Evolutionary conservation across 2,797 vertebrate genomes (phyloP), one percentile per base, ranked within the genome.

Genomic region (Falco naumanni): DNA sequence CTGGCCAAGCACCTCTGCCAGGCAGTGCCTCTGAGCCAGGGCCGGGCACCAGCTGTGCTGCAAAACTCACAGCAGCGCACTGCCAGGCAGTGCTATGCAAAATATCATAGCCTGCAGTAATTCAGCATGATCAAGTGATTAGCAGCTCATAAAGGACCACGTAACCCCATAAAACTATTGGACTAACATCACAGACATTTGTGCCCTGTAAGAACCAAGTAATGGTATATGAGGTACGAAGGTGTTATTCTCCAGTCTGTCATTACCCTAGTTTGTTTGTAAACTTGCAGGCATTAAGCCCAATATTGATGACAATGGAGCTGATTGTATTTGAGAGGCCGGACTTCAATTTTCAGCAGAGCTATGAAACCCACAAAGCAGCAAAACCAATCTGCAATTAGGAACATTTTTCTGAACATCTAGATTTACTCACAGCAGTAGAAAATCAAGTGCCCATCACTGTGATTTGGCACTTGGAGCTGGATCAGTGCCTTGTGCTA

Each of bases 381-480:
- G 50, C 16, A 87, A 95, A 86, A 64, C 3, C 25, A 48, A 59
- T 45, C 1, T 13, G 25, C 43, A 93, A 63, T 75, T 90, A 93
- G 60, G 20, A 87, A 72, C 1, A 1, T 74, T 89, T 87, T 85
- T 51, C 77, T 93, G 74, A 90, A 77, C 54, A 47, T 51, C 28
- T 66, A 94, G n/a, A 69, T 94, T 91, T 95, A 88, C 50, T 78
- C 48, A 31, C 74, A 81, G 59, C 63, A 82, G 45, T 80, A 87
- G 53, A 86, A 91, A 87, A 89, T 78, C 33, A 95, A 89, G 50
- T 45, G 75, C 31, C 37, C 28, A 28, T 80, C 68, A 21, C 22
- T 56, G 48, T 75, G 59, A 54, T 82, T 92, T 89, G 78, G 20
- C 69, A 81, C 22, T 75, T 7, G 8, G 66, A 70, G 7, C 43